Evolutionary conservation across 2,888 invertebrate species (phyloP), one percentile per base, ranked within the genome.

Genomic region (Rhagophthalmus giganteus): DNA sequence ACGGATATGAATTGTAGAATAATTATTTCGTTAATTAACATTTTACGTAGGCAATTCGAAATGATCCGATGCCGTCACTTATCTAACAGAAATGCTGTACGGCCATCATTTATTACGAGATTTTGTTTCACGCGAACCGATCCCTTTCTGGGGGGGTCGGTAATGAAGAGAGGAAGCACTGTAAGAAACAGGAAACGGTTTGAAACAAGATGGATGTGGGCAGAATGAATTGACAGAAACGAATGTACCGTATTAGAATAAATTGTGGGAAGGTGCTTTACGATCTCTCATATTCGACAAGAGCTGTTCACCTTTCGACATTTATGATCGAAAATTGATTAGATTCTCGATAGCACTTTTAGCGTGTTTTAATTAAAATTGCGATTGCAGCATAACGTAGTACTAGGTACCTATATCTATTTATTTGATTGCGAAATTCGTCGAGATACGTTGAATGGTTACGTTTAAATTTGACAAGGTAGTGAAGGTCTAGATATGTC

Each of bases 201-300:
- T 45, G 41, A 33, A 45, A 46, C 50, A 46, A 54, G 54, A 54
- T 54, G 50, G 50, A 54, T 54, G 54, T 50, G 50, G 40, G 31
- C 42, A 39, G 54, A 46, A 45, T 45, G 45, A 40, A 51, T 46
- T 50, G 54, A 50, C 50, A 46, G 54, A 50, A 54, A 54, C 50
- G 50, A 54, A 51, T 54, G 54, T 54, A 51, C 34, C 44, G 44
- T 50, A 44, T 50, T 50, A 50, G 50, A 44, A 44, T 44, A 50
- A 38, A 39, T 33, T 37, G 49, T 49, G 35, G 16, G 41, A 37
- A 34, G 31, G 49, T 49, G 39, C 38, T 27, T 38, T 39, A 16
- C 27, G 39, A 47, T 47, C 39, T 32, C 11, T 26, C 25, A 38
- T 46, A 39, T 28, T 16, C 32, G 47, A 34, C 39, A 34, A 39